These are phyloP conservation scores for Coenobita brevimanus DNA, from an alignment of 1,140 invertebrate species.

Conservation along the genomic window DNA sequence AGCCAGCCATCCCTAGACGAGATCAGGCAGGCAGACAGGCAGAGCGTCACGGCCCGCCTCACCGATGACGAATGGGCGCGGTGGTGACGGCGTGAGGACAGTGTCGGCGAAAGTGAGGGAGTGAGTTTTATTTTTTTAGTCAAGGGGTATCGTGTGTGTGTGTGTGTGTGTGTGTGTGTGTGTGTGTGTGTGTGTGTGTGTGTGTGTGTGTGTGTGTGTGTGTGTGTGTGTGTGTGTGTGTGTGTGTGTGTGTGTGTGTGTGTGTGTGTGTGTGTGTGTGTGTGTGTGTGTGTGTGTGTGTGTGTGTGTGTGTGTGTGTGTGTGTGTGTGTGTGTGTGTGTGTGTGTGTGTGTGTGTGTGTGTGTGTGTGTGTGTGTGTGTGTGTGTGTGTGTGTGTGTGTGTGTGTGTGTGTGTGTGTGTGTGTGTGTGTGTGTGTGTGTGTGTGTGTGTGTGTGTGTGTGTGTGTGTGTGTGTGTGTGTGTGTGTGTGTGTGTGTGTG, in stretches of 20 bases:
- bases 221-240: neutral
- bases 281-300: conserved; percentile 14
- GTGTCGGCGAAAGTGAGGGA: no score
- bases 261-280: neutral
- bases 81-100: neutral
- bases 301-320: conserved; percentile 5
- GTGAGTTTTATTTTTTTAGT: no score
- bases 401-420: conserved; percentile 17
- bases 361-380: conserved; percentile 19
- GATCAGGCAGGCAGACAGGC: no score
- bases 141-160: no score
- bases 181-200: conserved; percentile 3
- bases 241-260: neutral
- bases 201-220: conserved; percentile 1
- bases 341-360: conserved; percentile 15
- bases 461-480: neutral
- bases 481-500: neutral
- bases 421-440: neutral
- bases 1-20: no score
- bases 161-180: neutral
- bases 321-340: neutral
- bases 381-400: conserved; percentile 36
- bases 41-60: neutral
- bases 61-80: neutral
- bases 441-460: neutral